Conservation (phyloP, 2,797 vertebrate genomes). For the Pangasius sanitwongsei region DNA sequence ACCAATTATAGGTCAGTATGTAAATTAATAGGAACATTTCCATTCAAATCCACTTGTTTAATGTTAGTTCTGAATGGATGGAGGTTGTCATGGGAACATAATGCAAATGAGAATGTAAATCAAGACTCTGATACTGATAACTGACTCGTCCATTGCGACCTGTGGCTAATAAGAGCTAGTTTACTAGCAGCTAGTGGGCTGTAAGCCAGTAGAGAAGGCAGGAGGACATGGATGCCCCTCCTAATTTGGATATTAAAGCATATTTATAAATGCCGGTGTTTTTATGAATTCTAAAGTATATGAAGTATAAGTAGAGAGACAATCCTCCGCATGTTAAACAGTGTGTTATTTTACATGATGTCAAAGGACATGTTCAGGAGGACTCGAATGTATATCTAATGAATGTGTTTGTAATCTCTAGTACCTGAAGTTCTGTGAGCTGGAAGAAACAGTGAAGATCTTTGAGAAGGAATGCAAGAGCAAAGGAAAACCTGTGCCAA, state of each 20-base stretch:
- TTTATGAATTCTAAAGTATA: not conserved
- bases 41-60: not conserved
- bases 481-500: slow-evolving; percentile 86
- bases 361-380: too few species aligned
- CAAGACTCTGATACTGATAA: not conserved
- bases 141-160: not conserved
- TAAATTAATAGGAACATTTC: not conserved
- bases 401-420: slow-evolving; percentile 57
- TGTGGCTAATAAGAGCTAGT: not conserved
- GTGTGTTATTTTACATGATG: not conserved
- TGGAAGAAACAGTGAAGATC: slow-evolving; percentile 85
- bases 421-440: slow-evolving; percentile 91
- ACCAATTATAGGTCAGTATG: not conserved
- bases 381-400: not conserved
- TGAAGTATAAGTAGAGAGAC: not conserved
- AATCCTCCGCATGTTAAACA: not conserved
- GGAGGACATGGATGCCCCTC: not conserved
- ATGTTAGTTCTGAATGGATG: not conserved
- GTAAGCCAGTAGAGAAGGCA: not conserved
- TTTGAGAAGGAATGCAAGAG: slow-evolving; percentile 89
- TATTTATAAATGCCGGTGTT: not conserved
- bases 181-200: not conserved
- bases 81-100: not conserved
- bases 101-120: not conserved
- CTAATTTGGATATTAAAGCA: not conserved